Evolutionary conservation across 2,797 vertebrate species (phyloP), one percentile per base, ranked within the genome.

Genomic region (Salmo trutta): DNA sequence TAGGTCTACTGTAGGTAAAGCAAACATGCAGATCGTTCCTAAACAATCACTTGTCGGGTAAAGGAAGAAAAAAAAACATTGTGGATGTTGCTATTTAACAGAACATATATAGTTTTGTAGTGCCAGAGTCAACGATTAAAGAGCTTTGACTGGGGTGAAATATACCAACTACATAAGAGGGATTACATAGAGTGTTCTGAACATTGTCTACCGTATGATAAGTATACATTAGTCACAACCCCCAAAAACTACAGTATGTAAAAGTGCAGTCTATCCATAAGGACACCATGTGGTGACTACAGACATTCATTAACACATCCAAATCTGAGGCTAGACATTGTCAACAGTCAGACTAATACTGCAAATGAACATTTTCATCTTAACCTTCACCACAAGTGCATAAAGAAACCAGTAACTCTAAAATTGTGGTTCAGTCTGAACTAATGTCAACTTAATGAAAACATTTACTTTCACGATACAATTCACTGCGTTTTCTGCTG

Each of bases 1-100:
- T 69, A 78, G 75, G 67, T 76, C 66, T 59, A 36, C 6, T 7
- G 36, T 62, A 67, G 29, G 14, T 10, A 77, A 75, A 64, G 75
- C 56, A 81, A 54, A 81, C 67, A 68, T 4, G 74, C 16, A 77
- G 3, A 81, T 5, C 3, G 16, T 53, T 29, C 12, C 53, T 47
- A 41, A 47, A 62, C 36, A 19, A 59, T 68, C 16, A 66, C 15
- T 27, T 41, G 62, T 51, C 33, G 5, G 29, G 14, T 33, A 67
- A 67, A 31, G 10, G 14, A 5, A 1, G 19, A 33, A 33, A 5
- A 15, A 15, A 33, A 17, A 6, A 67, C 16, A 67, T 67, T 67
- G 29, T 16, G 27, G 29, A 67, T 47, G 8, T 47, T 12, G 41
- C 41, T 3, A 3, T 47, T 47, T 47, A 47, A 47, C 41, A 14